Base-by-base conservation (phyloP, 2,797 vertebrate genomes). In the Triplophysa bombifrons region DNA sequence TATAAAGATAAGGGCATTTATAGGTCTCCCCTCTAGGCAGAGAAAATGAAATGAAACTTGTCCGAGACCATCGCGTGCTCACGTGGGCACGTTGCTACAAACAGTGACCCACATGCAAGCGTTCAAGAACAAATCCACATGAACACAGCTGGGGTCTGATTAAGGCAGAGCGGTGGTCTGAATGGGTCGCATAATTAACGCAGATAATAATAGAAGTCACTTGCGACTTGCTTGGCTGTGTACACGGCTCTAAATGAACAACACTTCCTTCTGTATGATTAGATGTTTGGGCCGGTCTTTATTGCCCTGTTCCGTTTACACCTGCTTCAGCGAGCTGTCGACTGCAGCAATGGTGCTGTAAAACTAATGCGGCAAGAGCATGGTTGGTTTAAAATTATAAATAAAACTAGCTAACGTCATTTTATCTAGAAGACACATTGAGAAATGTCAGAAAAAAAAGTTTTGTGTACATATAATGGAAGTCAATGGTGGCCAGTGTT, bases 191-290 rank as follows among this genome's bases (percentile, higher is more conserved):
- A 89, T 91, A 92, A 93, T 87, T 91, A 87, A 85, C 82, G 78
- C 84, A 82, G 88, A 89, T 87, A 86, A 88, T 72, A 84, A 89
- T 90, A 86, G 65, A 85, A 85, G 27, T 68, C 82, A 68, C 64
- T 84, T 69, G 56, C 3, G 63, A 64, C 74, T 44, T 72, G 72
- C 78, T 46, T 44, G 55, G 51, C 61, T 72, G 83, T 83, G 80
- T 84, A 92, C 92, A 92, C 90, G 90, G 86, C 87, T 86, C 84
- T 90, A 89, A 91, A 92, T 90, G 92, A 89, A 86, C 87, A 83
- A 76, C 71, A 80, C 85, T 88, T 89, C 88, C 88, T 85, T 84
- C 53, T 78, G 77, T 87, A 89, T 89, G 88, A 90, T 90, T 90
- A 81, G 74, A 79, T 80, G 76, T 70, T 82, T 76, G 74, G 63